Base-by-base conservation (phyloP, 2,797 vertebrate species). In the Alosa sapidissima region DNA sequence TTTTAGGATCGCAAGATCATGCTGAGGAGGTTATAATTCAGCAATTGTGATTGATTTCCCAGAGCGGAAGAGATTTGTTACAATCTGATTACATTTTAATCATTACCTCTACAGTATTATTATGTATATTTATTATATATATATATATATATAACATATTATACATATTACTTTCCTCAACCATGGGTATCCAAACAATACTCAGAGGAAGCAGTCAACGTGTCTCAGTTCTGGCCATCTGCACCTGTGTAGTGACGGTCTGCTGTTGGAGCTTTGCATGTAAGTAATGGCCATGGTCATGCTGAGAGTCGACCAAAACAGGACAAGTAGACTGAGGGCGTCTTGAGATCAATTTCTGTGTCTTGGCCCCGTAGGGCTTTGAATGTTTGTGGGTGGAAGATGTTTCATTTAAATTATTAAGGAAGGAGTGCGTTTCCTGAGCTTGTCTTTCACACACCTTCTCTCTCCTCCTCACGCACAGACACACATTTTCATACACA, bases 381-480 rank as follows among this genome's bases (percentile, higher is more conserved):
- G 54, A 41, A 41, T 58, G 54, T 60, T 48, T 51, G 9, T 75
- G 45, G 65, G 48, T 72, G 47, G 28, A 28, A 62, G n/a, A 68
- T 62, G 72, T 55, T 82, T 48, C 28, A 54, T 83, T 78, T 75
- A 13, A 75, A 75, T 75, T 75, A 75, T 75, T 75, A 75, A 75
- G 36, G 68, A 41, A 36, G 68, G 13, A 41, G 28, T 16, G 19
- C 8, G 68, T 86, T 84, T 87, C 85, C 81, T 86, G 81, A 85
- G 82, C 82, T 52, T 81, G 58, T 89, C 84, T 75, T 81, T 81
- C 51, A 87, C 85, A 49, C 85, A 47, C 51, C 62, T 83, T 81
- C 81, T 85, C 86, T 82, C 89, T 88, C 86, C 85, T 85, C 88
- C 85, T 83, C 16, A 13, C 65, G 9, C 65, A 36, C 68, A 36